phyloP scores from a whole-genome alignment of 2,888 invertebrate species.

The Lasioglossum malachurum region DNA sequence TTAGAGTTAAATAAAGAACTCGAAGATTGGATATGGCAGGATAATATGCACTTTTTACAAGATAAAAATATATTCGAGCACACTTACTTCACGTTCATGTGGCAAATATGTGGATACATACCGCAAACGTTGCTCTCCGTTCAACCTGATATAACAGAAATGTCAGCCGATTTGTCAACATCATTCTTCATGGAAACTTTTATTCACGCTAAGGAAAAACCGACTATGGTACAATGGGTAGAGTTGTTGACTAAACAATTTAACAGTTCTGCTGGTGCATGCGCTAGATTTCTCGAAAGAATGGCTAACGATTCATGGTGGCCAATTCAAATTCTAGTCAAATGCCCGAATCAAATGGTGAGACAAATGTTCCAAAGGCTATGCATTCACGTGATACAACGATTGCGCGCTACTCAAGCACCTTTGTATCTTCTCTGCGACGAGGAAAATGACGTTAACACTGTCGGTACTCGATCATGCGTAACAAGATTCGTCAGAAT shows the following conservation, averaged over 20 bases:
- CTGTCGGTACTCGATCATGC: slow-evolving; percentile 92
- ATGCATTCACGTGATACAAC: slow-evolving; percentile 97
- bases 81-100: slow-evolving; percentile 98
- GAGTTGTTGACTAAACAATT: slow-evolving; percentile 97
- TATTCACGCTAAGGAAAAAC: slow-evolving; percentile 99
- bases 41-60: slow-evolving; percentile 97
- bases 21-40: slow-evolving; percentile 98
- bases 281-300: slow-evolving; percentile 96
- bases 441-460: slow-evolving; percentile 85
- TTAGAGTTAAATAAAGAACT: slow-evolving; percentile 91
- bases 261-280: slow-evolving; percentile 95
- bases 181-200: slow-evolving; percentile 98
- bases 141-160: slow-evolving; percentile 92
- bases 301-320: slow-evolving; percentile 98
- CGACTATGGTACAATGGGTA: slow-evolving; percentile 98
- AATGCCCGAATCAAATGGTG: slow-evolving; percentile 98
- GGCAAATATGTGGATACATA: slow-evolving; percentile 97
- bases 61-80: slow-evolving; percentile 98
- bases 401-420: slow-evolving; percentile 90
- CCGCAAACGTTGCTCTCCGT: slow-evolving; percentile 94
- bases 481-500: slow-evolving; percentile 97
- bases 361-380: slow-evolving; percentile 98
- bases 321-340: slow-evolving; percentile 96
- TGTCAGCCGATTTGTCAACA: slow-evolving; percentile 94
- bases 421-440: slow-evolving; percentile 89